A percentile compares a stretch with the other conserved stretches of the same genome.
These are phyloP conservation scores for Colossoma macropomum DNA, from an alignment of 2,113 vertebrate genomes.

Conservation along the genomic window DNA sequence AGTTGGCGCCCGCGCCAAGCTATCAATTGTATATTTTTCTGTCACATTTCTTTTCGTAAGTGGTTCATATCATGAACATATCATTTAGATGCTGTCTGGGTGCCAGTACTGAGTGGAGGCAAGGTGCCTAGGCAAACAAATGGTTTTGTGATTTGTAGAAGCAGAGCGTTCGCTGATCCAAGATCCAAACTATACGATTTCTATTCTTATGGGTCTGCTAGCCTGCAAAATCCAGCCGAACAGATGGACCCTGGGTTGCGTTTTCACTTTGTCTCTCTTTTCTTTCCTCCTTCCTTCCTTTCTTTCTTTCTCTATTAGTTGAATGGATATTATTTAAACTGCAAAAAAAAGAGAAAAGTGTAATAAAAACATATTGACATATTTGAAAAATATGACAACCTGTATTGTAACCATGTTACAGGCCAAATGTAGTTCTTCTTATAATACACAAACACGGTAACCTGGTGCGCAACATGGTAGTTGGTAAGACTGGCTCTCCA, in stretches of 20 bases:
- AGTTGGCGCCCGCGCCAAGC: not conserved
- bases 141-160: slow-evolving; percentile 53
- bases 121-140: slow-evolving; percentile 50
- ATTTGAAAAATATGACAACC: too few relatives aligned
- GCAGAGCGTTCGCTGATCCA: not conserved
- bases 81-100: slow-evolving; percentile 38
- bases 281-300: slow-evolving; percentile 3
- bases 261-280: not conserved
- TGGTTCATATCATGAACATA: slow-evolving; percentile 27
- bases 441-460: too few relatives aligned
- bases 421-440: too few relatives aligned
- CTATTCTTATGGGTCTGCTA: not conserved
- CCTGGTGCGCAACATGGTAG: too few relatives aligned
- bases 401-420: too few relatives aligned
- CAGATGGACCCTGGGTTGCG: not conserved
- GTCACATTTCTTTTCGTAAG: slow-evolving; percentile 12
- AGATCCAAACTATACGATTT: slow-evolving; percentile 24
- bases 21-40: slow-evolving; percentile 1
- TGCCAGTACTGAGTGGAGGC: slow-evolving; percentile 39
- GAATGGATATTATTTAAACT: too few relatives aligned
- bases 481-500: too few relatives aligned
- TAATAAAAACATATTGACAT: too few relatives aligned
- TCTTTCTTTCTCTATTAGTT: not conserved
- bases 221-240: slow-evolving; percentile 5
- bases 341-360: too few relatives aligned